Conservation (phyloP, 1,140 invertebrate genomes). For the Latrodectus geometricus region DNA sequence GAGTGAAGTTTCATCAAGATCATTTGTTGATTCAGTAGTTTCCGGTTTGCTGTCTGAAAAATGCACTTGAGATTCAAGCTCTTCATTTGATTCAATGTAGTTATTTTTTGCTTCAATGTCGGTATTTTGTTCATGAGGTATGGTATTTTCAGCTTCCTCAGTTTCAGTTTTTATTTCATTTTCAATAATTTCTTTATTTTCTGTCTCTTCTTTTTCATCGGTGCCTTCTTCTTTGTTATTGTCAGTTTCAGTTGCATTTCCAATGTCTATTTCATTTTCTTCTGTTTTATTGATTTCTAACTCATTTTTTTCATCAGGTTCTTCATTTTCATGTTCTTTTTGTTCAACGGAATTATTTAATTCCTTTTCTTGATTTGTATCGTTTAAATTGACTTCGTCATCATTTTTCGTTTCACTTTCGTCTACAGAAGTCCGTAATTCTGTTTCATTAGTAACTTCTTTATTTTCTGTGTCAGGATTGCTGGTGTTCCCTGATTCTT, state of each 20-base stretch:
- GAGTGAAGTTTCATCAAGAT: not conserved
- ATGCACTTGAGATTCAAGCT: conserved; percentile 11
- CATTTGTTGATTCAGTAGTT: conserved; percentile 15
- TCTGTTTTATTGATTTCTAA: not conserved
- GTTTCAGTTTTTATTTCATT: not conserved
- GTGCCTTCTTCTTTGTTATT: not conserved
- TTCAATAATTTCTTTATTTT: conserved; percentile 11
- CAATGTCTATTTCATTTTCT: not conserved
- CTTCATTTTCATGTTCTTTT: not conserved
- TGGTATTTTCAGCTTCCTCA: not conserved
- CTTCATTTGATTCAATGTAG: not conserved
- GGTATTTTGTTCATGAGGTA: not conserved
- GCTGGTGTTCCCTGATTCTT: not conserved
- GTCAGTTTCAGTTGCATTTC: not conserved
- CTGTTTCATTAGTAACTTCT: conserved; percentile 12
- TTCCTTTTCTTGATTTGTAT: conserved; percentile 1
- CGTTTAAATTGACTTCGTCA: not conserved
- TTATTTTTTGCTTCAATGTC: conserved; percentile 9
- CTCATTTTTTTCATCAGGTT: not conserved
- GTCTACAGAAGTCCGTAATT: not conserved
- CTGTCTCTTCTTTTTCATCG: conserved; percentile 4
- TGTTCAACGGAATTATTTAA: not conserved
- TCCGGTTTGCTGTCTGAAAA: conserved; percentile 4
- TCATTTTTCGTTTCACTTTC: not conserved
- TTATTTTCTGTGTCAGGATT: not conserved